Conservation (phyloP, 2,797 vertebrate genomes). For the Dryobates pubescens region DNA sequence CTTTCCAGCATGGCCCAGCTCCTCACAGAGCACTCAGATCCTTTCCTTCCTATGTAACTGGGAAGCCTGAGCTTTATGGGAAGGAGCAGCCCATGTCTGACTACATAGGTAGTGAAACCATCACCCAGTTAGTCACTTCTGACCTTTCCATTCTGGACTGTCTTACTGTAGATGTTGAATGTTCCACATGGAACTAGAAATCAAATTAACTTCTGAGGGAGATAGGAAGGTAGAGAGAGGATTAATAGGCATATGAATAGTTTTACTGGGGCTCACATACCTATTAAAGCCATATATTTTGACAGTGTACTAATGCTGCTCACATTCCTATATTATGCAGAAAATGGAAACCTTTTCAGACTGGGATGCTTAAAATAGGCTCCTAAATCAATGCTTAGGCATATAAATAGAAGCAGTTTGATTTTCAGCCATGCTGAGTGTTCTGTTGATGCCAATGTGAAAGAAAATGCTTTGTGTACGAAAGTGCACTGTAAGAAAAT, state of each 20-base stretch:
- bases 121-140: neutral
- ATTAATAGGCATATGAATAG: neutral
- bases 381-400: neutral
- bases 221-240: neutral
- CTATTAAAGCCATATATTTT: neutral
- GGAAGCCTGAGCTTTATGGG: neutral
- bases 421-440: conserved; percentile 34
- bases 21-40: neutral
- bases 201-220: neutral
- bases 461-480: conserved; percentile 32
- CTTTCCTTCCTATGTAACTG: neutral
- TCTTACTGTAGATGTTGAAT: neutral
- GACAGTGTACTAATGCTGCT: neutral
- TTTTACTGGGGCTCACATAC: neutral
- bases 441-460: neutral
- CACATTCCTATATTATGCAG: neutral
- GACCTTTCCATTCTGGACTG: neutral
- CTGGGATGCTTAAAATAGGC: conserved; percentile 40
- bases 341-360: conserved; percentile 35
- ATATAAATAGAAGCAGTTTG: conserved; percentile 46
- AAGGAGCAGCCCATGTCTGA: neutral
- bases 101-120: neutral
- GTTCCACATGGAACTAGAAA: neutral
- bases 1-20: neutral
- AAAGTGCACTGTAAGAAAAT: conserved; percentile 23